Conservation (phyloP, 2,888 invertebrate genomes). For the Agriopis aurantiaria region DNA sequence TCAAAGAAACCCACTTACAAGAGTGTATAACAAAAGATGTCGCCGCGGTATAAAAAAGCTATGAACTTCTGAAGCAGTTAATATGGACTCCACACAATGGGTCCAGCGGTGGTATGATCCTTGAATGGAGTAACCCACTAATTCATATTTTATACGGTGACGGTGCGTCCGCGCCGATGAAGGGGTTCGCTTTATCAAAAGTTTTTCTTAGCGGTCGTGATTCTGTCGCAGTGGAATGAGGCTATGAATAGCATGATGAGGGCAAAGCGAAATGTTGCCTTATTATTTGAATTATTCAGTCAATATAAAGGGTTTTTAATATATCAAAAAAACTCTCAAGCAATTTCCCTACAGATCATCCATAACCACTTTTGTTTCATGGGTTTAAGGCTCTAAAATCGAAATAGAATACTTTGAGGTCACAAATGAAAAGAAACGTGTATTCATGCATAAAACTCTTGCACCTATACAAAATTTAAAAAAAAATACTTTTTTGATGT, state of each 20-base stretch:
- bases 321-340: too few species aligned
- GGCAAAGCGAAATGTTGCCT: slow-evolving; percentile 47
- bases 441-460: too few species aligned
- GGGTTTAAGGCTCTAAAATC: too few species aligned
- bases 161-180: slow-evolving; percentile 60
- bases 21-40: slow-evolving; percentile 67
- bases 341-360: too few species aligned
- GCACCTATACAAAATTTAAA: too few species aligned
- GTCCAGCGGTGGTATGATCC: slow-evolving; percentile 63
- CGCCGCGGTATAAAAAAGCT: slow-evolving; percentile 71
- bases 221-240: slow-evolving; percentile 54
- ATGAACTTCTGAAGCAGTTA: slow-evolving; percentile 86
- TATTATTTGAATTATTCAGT: slow-evolving; percentile 28
- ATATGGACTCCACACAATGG: slow-evolving; percentile 72
- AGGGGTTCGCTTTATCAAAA: slow-evolving; percentile 63
- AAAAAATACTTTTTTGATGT: too few species aligned
- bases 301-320: too few species aligned
- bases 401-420: too few species aligned
- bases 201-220: slow-evolving; percentile 45
- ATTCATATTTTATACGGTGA: slow-evolving; percentile 72
- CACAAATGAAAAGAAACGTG: too few species aligned
- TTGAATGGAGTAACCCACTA: slow-evolving; percentile 71
- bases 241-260: slow-evolving; percentile 33
- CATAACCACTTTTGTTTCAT: too few species aligned
- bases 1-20: slow-evolving; percentile 65